Evolutionary conservation across 2,888 invertebrate genomes (phyloP), one percentile per base, ranked within the genome.

Genomic region (Atherix ibis): DNA sequence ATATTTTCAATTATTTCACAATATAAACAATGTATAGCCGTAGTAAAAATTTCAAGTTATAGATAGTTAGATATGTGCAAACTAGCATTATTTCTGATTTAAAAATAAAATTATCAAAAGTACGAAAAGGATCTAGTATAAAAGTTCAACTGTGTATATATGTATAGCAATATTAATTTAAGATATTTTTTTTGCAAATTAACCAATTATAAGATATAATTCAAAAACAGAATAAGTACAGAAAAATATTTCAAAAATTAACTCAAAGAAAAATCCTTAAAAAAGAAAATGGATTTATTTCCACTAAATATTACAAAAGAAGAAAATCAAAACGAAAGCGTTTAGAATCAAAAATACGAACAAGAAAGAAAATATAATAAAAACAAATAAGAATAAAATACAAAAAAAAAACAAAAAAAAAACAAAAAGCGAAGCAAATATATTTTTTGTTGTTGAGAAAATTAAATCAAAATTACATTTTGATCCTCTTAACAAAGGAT

Each of bases 401-500:
- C 22, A 32, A 35, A 32, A 35, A 13, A 17, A 35, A 31, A 33
- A 27, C 6, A 12, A 17, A 31, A 22, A 27, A 13, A 35, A 27
- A 18, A 15, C 27, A n/a, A 26, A 26, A 26, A 26, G 12, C 5
- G 13, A n/a, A 26, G 12, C 6, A 26, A 8, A 26, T 10, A 26
- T 26, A 26, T 17, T 22, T 22, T 18, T 5, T 12, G 8, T 12
- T 12, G 22, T 28, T 19, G n/a, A 36, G 32, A 31, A 35, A 48
- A 46, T 42, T 56, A 50, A 53, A 51, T 42, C 57, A 57, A 58
- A 62, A 66, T 74, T 74, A 74, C 74, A 82, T 69, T 82, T 82
- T 46, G 82, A 82, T 70, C 81, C 81, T 63, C 82, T 69, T 52
- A 82, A 38, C 31, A 42, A 71, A 48, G 79, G 76, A 59, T 78